Percentiles rank a stretch among this genome's conserved stretches.
Evolutionary conservation across 2,888 invertebrate genomes (phyloP).

Genomic region (Scotopteryx bipunctaria): DNA sequence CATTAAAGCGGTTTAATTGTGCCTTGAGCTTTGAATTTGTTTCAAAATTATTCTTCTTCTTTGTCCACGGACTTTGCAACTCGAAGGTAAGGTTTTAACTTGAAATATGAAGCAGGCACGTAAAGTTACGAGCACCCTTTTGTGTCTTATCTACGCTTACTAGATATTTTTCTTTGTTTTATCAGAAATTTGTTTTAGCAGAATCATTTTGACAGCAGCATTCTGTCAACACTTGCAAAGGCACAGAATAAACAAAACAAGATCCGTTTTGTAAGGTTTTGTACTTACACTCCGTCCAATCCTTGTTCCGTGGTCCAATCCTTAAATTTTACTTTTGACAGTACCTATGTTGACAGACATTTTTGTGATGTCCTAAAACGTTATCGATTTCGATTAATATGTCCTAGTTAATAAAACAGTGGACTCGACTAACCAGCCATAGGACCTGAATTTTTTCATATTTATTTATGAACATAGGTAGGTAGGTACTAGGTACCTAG

Average conservation of each 20-base stretch:
- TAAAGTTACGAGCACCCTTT: slow-evolving; percentile 21
- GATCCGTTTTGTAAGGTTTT: no score
- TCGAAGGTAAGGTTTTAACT: slow-evolving; percentile 48
- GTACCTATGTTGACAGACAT: no score
- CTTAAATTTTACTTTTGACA: no score
- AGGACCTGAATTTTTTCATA: no score
- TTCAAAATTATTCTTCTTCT: slow-evolving; percentile 59
- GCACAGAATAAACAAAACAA: not conserved
- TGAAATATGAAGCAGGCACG: slow-evolving; percentile 44
- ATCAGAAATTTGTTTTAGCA: not conserved
- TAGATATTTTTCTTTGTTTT: slow-evolving; percentile 11
- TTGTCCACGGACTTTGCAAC: slow-evolving; percentile 49
- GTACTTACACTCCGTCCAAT: no score
- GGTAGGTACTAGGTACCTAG: no score
- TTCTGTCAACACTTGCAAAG: not conserved
- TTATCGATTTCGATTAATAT: no score
- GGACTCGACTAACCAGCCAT: no score
- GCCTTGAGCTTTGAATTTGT: slow-evolving; percentile 61
- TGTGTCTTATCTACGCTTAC: slow-evolving; percentile 4
- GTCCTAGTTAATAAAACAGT: no score
- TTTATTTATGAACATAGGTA: no score
- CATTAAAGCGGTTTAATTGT: slow-evolving; percentile 71
- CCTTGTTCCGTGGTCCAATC: no score
- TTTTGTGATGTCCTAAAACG: no score
- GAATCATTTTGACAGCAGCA: not conserved